A percentile compares a stretch with the other conserved stretches of the same genome.
These are phyloP conservation scores for Paracanthobrama guichenoti DNA, from an alignment of 2,113 vertebrate species.

Conservation along the genomic window DNA sequence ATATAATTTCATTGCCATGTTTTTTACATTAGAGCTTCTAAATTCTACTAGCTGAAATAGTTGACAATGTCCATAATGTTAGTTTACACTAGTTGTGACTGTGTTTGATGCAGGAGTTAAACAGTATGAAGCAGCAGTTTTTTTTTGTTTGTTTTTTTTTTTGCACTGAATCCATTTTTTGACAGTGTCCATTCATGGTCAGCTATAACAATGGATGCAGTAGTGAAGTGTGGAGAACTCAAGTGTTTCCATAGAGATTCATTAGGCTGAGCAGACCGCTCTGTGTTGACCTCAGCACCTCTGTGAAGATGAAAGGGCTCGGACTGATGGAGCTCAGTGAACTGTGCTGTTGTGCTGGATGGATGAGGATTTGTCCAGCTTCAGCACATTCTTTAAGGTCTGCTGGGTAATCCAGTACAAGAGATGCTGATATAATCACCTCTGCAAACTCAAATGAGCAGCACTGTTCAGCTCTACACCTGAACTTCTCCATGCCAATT, in stretches of 20 bases:
- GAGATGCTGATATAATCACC: slow-evolving; percentile 11
- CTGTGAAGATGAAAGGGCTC: slow-evolving; percentile 26
- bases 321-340: slow-evolving; percentile 37
- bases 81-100: not conserved
- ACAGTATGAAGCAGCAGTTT: not conserved
- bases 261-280: not conserved
- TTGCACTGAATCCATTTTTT: not conserved
- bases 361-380: slow-evolving; percentile 21
- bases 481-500: not conserved
- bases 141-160: not conserved
- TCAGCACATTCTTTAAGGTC: slow-evolving; percentile 52
- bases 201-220: slow-evolving; percentile 47
- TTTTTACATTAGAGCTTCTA: no score
- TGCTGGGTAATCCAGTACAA: slow-evolving; percentile 49
- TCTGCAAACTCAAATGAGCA: not conserved
- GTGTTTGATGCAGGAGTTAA: not conserved
- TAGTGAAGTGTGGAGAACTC: slow-evolving; percentile 47
- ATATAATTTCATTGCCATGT: no score
- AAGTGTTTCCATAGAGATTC: slow-evolving; percentile 24
- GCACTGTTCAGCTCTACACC: not conserved
- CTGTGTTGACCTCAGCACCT: slow-evolving; percentile 12
- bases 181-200: not conserved
- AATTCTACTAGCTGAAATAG: no score
- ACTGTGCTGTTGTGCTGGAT: slow-evolving; percentile 39
- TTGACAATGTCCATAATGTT: not conserved